Percentiles rank a stretch among this genome's conserved stretches.
These are phyloP conservation scores for Drosophila stalkeri DNA, from an alignment of 2,888 invertebrate genomes.

Conservation along the genomic window DNA sequence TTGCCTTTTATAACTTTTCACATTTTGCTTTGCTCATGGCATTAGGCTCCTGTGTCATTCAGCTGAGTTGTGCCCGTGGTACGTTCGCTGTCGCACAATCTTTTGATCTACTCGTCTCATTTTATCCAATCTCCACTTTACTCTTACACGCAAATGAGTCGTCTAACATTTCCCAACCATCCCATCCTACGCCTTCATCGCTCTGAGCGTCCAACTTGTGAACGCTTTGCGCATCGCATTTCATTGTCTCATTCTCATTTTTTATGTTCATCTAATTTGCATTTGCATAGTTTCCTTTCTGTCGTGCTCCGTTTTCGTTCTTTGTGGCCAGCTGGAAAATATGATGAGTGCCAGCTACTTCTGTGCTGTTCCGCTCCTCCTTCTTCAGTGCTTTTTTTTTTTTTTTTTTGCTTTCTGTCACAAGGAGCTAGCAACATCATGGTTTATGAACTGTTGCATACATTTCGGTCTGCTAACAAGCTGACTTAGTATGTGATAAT, in stretches of 20 bases:
- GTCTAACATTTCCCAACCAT: not conserved
- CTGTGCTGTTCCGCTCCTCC: not conserved
- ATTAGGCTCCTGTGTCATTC: constrained; percentile 17
- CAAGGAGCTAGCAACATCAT: constrained; percentile 38
- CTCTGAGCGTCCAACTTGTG: not conserved
- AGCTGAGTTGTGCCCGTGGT: constrained; percentile 8
- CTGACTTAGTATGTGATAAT: constrained; percentile 81
- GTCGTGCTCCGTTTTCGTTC: constrained; percentile 26
- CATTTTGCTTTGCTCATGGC: not conserved
- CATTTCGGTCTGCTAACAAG: constrained; percentile 66
- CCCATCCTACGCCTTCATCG: not conserved
- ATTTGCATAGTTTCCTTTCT: constrained; percentile 67
- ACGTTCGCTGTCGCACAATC: constrained; percentile 9
- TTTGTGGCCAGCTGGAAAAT: constrained; percentile 60
- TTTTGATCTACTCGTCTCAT: constrained; percentile 23
- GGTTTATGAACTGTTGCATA: constrained; percentile 80
- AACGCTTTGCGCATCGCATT: constrained; percentile 43
- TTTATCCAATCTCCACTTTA: constrained; percentile 26
- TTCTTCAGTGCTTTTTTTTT: not conserved
- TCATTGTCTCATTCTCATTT: constrained; percentile 50
- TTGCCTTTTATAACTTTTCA: constrained; percentile 1
- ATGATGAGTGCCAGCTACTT: constrained; percentile 60
- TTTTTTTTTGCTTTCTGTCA: constrained; percentile 11
- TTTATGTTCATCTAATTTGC: constrained; percentile 73
- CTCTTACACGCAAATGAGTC: constrained; percentile 13